Evolutionary conservation across 2,888 invertebrate genomes (phyloP).

Genomic region (Volucella inflata): DNA sequence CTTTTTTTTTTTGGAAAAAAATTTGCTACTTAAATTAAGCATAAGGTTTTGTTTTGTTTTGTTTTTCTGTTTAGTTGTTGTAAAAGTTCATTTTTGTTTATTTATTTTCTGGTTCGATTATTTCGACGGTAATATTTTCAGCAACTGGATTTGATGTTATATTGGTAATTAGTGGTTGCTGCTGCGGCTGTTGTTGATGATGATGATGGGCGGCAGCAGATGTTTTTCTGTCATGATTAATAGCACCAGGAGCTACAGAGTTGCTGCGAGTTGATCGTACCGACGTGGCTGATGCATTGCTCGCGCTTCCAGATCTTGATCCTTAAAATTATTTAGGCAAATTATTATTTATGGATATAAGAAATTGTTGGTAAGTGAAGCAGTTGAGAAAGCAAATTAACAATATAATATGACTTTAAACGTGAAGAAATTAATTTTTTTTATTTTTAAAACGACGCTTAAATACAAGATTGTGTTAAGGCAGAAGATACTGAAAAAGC

Average conservation of each 20-base stretch:
- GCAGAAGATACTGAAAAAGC: too few relatives aligned
- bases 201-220: slow-evolving; percentile 77
- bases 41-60: slow-evolving; percentile 50
- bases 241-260: slow-evolving; percentile 80
- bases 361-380: neutral
- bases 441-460: neutral
- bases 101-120: slow-evolving; percentile 88
- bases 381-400: slow-evolving; percentile 6
- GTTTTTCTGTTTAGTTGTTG: slow-evolving; percentile 65
- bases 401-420: slow-evolving; percentile 2
- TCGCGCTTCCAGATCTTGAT: slow-evolving; percentile 89
- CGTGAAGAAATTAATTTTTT: neutral
- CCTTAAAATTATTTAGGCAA: slow-evolving; percentile 83
- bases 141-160: slow-evolving; percentile 84
- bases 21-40: slow-evolving; percentile 43
- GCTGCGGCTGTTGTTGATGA: slow-evolving; percentile 79
- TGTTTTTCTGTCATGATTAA: slow-evolving; percentile 79
- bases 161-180: slow-evolving; percentile 81
- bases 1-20: slow-evolving; percentile 29
- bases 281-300: slow-evolving; percentile 91
- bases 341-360: slow-evolving; percentile 3
- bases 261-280: slow-evolving; percentile 87
- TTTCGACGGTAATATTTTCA: slow-evolving; percentile 90
- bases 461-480: too few relatives aligned
- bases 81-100: slow-evolving; percentile 60